A percentile compares a stretch with the other conserved stretches of the same genome.
phyloP scores from a whole-genome alignment of 2,113 vertebrate species.

The Oreochromis spilurus region DNA sequence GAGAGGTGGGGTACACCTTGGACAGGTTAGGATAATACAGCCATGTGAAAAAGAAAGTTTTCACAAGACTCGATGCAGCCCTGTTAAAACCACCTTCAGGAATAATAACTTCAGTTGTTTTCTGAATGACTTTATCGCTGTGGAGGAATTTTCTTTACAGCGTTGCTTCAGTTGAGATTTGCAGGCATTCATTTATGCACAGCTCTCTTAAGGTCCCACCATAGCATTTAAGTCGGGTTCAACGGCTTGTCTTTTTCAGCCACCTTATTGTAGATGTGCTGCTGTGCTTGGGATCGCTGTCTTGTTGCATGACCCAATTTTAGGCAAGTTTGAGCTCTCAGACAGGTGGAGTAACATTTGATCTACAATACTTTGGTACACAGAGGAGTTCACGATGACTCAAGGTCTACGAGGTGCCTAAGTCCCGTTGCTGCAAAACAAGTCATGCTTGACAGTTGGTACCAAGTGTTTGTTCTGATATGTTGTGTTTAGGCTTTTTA shows the following conservation, averaged over 20 bases:
- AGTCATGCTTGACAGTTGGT: not conserved
- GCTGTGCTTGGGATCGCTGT: not conserved
- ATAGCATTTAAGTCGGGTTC: not conserved
- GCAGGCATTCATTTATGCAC: not conserved
- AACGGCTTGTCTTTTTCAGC: not conserved
- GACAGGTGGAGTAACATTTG: not conserved
- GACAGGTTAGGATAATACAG: not conserved
- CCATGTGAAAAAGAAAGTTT: not conserved
- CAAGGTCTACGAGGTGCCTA: not conserved
- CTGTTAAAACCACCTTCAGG: not conserved
- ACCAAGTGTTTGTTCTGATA: not conserved
- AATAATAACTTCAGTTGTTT: not conserved
- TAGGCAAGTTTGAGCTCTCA: not conserved
- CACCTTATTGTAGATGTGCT: not conserved
- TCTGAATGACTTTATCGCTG: not conserved
- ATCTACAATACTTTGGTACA: not conserved
- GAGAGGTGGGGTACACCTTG: not conserved
- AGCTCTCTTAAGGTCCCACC: not conserved
- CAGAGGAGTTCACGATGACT: not conserved
- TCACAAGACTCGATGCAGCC: not conserved
- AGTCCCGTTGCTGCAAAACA: not conserved
- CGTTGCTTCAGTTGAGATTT: not conserved
- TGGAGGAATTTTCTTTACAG: not conserved
- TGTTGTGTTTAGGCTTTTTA: not conserved
- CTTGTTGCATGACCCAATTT: not conserved